Base-by-base conservation (phyloP, 2,797 vertebrate species). In the Melanotaenia trifasciata region DNA sequence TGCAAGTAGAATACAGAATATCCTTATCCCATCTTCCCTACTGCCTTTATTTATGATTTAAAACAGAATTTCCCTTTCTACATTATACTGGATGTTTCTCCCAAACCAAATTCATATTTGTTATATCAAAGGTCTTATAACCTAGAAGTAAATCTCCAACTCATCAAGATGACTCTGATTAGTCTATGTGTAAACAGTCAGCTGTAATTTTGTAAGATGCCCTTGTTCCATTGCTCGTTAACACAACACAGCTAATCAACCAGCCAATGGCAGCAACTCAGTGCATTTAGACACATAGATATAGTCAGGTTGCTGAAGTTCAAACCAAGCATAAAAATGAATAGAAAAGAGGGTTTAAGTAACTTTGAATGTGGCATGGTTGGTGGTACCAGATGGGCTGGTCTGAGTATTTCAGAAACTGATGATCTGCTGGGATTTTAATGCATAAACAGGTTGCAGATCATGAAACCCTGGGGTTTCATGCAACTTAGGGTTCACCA, bases 161-260 rank as follows among this genome's bases (percentile, higher is more conserved):
- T 81, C 36, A 58, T 67, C 74, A 78, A 60, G 72, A 78, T 73
- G 74, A 62, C 51, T 64, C 64, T 70, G 62, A 78, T 54, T 79
- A 70, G 58, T 73, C 30, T 28, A 61, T 67, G 53, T 64, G 33
- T 51, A 22, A 33, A 14, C 45, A 4, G 4, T 50, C 3, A 13
- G 20, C 4, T 4, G 5, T 26, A 20, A 22, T 26, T 38, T 58
- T n/a, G 40, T 3, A 47, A n/a, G 1, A 9, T n/a, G 5, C 45
- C 8, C 6, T 6, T 20, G 38, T 20, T 7, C 43, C 20, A 45
- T 13, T 40, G 13, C 38, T 40, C 14, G 38, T 45, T 45, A 18
- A 16, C 45, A 47, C 45, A 47, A 47, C 32, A 20, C 20, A 47
- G 18, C 43, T 45, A 45, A 20, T 45, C 16, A 47, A 47, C 8